Evolutionary conservation across 2,113 vertebrate genomes (phyloP).

Genomic region (Podilymbus podiceps): DNA sequence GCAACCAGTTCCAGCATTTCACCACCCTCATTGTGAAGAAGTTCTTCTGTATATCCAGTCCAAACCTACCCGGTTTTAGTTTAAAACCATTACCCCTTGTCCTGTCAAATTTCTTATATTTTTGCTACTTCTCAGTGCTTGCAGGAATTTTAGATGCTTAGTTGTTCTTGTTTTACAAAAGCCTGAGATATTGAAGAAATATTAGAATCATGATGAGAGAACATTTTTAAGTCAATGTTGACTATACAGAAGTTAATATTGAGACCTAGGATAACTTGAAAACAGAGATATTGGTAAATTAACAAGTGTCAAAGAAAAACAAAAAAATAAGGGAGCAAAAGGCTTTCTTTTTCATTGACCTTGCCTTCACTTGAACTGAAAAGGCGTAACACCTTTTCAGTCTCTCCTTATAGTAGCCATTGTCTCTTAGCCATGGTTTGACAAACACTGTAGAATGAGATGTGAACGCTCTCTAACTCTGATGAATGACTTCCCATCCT

Average conservation of each 20-base stretch:
- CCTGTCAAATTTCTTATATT: background rate
- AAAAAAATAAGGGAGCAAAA: background rate
- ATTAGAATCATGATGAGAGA: background rate
- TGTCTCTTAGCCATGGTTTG: background rate
- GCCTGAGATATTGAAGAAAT: background rate
- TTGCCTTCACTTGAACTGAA: background rate
- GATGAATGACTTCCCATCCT: background rate
- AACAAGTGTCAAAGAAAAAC: background rate
- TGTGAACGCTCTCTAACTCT: background rate
- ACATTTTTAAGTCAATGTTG: background rate
- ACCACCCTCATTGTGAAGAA: too few relatives aligned
- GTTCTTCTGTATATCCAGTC: too few relatives aligned
- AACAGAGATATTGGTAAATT: background rate
- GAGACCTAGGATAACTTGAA: background rate
- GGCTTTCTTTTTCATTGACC: background rate
- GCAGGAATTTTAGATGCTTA: background rate
- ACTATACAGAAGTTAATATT: background rate
- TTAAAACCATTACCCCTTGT: too few relatives aligned
- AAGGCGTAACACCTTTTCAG: background rate
- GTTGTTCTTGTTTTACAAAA: background rate
- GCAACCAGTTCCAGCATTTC: too few relatives aligned
- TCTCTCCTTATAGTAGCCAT: background rate
- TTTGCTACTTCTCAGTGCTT: background rate
- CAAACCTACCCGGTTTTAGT: too few relatives aligned
- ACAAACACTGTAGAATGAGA: background rate